Evolutionary conservation across 2,113 vertebrate genomes (phyloP).

Genomic region (Onychostoma macrolepis): DNA sequence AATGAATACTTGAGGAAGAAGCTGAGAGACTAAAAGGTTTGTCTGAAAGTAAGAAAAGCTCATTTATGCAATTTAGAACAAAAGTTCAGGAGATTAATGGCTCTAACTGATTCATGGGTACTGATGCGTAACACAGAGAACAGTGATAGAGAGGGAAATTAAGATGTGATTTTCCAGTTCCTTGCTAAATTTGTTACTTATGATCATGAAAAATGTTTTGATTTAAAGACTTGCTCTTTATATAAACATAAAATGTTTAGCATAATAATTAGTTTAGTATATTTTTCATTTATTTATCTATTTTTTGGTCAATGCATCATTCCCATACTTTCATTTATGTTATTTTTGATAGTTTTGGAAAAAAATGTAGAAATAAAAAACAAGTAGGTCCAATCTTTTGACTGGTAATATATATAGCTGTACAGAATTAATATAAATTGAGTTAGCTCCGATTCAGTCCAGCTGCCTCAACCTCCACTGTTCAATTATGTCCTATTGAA

Average conservation of each 20-base stretch:
- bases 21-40: not conserved
- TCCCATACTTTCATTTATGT: too few species aligned
- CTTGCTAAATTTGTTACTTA: not conserved
- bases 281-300: too few species aligned
- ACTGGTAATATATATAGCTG: not conserved
- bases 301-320: too few species aligned
- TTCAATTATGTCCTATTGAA: constrained; percentile 4
- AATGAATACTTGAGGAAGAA: not conserved
- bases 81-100: not conserved
- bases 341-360: too few species aligned
- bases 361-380: not conserved
- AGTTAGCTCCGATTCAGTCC: constrained; percentile 9
- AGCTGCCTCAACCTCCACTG: not conserved
- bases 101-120: not conserved
- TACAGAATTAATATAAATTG: not conserved
- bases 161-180: not conserved
- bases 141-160: not conserved
- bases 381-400: not conserved
- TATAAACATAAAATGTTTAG: too few species aligned
- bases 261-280: too few species aligned
- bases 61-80: not conserved
- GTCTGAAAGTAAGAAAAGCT: not conserved
- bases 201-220: not conserved
- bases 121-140: not conserved
- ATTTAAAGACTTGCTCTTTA: not conserved